Percentiles rank a stretch among this genome's conserved stretches.
These are phyloP conservation scores for Aurelia coerulea DNA, from an alignment of 30 jellyfish, hydroid and myxozoan genomes.

Conservation along the genomic window DNA sequence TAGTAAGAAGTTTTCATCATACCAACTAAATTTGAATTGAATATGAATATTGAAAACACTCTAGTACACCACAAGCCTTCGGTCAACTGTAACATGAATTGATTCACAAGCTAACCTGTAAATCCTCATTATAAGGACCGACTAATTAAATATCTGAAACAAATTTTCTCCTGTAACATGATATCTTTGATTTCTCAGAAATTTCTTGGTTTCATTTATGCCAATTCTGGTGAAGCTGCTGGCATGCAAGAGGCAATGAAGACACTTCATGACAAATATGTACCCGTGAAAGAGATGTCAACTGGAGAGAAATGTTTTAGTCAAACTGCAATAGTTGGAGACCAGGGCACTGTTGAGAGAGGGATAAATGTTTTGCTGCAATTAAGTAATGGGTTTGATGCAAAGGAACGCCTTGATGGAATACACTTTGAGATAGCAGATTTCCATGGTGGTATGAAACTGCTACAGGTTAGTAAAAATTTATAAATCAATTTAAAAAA, in stretches of 20 bases:
- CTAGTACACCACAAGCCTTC: too few species aligned
- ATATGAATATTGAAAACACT: too few species aligned
- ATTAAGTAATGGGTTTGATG: conserved; percentile 24
- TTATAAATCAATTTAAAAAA: background rate
- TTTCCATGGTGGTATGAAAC: conserved; percentile 45
- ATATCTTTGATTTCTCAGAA: conserved; percentile 8
- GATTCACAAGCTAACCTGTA: too few species aligned
- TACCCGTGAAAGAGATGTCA: background rate
- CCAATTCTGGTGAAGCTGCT: conserved; percentile 10
- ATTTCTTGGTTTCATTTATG: conserved; percentile 21
- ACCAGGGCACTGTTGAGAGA: conserved; percentile 39
- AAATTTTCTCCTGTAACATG: background rate
- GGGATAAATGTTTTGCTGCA: conserved; percentile 35
- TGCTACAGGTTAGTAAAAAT: background rate
- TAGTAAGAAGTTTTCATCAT: too few species aligned
- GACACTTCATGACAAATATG: background rate
- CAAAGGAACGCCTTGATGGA: conserved; percentile 26
- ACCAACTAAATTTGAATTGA: too few species aligned
- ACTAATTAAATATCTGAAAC: too few species aligned
- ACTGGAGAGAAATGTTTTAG: background rate
- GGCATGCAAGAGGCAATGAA: conserved; percentile 36
- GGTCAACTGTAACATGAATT: too few species aligned
- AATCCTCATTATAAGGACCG: too few species aligned
- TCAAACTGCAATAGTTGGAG: background rate
- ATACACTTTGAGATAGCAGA: conserved; percentile 36